Conservation (phyloP, 2,113 vertebrate genomes). For the Tautogolabrus adspersus region DNA sequence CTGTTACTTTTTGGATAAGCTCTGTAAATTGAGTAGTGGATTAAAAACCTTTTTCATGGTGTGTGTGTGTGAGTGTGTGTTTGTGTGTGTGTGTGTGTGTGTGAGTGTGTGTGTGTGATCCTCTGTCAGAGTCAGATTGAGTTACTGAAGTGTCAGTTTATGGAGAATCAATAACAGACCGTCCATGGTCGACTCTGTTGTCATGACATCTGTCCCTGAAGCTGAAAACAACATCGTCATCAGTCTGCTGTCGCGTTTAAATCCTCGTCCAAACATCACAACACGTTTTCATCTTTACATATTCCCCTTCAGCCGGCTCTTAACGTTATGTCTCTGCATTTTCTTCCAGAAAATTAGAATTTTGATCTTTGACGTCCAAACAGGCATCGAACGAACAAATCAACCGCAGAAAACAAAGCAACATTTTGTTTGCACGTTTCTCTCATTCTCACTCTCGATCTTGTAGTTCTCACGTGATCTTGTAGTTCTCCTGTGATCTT, state of each 20-base stretch:
- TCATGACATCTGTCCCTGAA: constrained; percentile 4
- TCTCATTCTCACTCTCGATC: too few species aligned
- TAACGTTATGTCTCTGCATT: too few species aligned
- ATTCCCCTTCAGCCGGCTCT: too few species aligned
- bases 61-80: neutral
- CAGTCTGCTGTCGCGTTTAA: neutral
- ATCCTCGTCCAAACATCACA: neutral
- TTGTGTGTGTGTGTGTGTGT: too few species aligned
- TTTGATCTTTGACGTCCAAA: too few species aligned
- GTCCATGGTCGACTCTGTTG: neutral
- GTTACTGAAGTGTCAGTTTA: constrained; percentile 17
- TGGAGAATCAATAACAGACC: neutral
- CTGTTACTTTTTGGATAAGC: neutral
- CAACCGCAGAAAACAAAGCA: too few species aligned
- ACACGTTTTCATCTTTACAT: too few species aligned
- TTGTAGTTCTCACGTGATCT: too few species aligned
- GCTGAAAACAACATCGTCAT: neutral
- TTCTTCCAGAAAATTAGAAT: too few species aligned
- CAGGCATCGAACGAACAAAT: too few species aligned
- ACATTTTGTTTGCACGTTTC: too few species aligned
- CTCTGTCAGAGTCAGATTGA: neutral
- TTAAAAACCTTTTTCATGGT: neutral
- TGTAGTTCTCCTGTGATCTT: too few species aligned
- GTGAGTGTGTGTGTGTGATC: neutral
- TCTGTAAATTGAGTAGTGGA: neutral